Conservation (phyloP, 2,888 invertebrate genomes). For the Thera britannica region DNA sequence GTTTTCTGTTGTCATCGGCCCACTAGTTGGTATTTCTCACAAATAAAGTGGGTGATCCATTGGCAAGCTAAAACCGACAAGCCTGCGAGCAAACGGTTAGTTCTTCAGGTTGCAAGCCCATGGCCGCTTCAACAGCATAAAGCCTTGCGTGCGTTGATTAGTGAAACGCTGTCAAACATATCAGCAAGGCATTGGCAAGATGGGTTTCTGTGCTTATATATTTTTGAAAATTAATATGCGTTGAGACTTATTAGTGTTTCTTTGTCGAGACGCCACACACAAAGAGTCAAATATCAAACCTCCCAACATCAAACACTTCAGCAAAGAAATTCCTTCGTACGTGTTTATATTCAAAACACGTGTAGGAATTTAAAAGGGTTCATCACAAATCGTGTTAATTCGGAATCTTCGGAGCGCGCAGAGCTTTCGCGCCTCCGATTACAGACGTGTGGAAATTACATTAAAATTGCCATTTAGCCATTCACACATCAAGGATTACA, state of each 20-base stretch:
- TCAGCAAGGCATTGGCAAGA: no score
- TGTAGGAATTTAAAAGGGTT: constrained; percentile 37
- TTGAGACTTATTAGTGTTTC: not conserved
- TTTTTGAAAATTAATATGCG: no score
- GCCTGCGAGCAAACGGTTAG: no score
- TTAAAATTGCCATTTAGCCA: constrained; percentile 33
- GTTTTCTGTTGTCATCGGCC: no score
- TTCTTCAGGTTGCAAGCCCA: no score
- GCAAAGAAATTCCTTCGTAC: constrained; percentile 20
- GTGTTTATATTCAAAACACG: constrained; percentile 25
- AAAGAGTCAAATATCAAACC: constrained; percentile 12
- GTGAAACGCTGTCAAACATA: no score
- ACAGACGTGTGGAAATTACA: constrained; percentile 41
- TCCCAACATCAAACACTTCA: not conserved
- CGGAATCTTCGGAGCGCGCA: constrained; percentile 27
- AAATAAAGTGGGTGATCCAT: no score
- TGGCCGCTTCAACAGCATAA: no score
- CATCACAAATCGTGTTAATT: constrained; percentile 43
- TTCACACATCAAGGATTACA: constrained; percentile 35
- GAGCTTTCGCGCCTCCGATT: constrained; percentile 34
- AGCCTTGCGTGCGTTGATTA: no score
- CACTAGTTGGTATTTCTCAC: no score
- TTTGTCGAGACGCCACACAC: not conserved
- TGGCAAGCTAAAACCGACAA: no score
- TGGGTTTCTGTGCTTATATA: no score